These are phyloP conservation scores for Zaprionus lachaisei DNA, from an alignment of 1,140 invertebrate species.

Conservation along the genomic window DNA sequence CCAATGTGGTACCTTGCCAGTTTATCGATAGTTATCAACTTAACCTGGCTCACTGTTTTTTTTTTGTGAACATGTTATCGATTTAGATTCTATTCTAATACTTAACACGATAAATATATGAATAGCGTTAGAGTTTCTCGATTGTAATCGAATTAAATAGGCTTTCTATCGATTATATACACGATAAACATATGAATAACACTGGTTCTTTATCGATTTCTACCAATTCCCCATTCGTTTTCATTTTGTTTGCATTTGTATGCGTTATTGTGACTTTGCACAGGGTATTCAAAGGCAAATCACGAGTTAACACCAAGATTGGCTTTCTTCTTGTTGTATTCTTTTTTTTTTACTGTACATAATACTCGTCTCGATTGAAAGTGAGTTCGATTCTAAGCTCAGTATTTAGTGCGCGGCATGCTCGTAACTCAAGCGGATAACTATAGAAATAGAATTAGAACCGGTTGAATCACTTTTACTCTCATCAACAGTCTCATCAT, in stretches of 20 bases:
- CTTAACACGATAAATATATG: background rate
- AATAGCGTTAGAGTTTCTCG: background rate
- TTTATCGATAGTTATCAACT: background rate
- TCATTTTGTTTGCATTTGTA: background rate
- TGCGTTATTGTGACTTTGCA: background rate
- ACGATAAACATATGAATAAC: too few relatives aligned
- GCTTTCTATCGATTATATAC: too few relatives aligned
- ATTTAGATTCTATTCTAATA: background rate
- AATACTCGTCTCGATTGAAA: constrained; percentile 56
- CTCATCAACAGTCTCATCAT: constrained; percentile 68
- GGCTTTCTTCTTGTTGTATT: background rate
- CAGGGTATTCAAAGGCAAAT: constrained; percentile 20
- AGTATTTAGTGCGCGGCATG: constrained; percentile 27
- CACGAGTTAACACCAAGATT: background rate
- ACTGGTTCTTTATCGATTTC: too few relatives aligned
- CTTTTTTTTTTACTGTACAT: constrained; percentile 46
- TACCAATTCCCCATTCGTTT: too few relatives aligned
- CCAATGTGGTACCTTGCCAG: background rate
- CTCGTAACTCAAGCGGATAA: constrained; percentile 73
- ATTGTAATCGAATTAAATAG: too few relatives aligned
- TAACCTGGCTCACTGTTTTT: background rate
- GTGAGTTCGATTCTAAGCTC: constrained; percentile 71
- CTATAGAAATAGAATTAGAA: constrained; percentile 71
- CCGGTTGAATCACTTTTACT: constrained; percentile 81
- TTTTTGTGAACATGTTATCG: background rate